Percentiles rank a stretch among this genome's conserved stretches.
These are phyloP conservation scores for Nixonia krombeini DNA, from an alignment of 1,140 invertebrate species.

Conservation along the genomic window DNA sequence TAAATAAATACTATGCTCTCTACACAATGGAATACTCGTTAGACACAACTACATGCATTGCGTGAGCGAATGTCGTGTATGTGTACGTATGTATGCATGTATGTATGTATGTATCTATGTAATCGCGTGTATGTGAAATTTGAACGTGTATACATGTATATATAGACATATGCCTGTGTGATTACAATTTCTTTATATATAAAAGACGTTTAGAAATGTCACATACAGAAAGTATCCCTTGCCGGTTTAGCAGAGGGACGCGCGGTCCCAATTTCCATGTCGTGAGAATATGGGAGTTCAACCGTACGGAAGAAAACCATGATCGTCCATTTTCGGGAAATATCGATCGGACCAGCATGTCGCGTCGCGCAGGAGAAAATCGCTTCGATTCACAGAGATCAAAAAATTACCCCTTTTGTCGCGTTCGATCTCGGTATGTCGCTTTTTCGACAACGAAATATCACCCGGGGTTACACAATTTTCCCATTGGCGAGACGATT, in stretches of 20 bases:
- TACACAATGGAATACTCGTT: conserved; percentile 64
- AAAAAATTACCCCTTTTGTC: too few species aligned
- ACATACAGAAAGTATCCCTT: conserved; percentile 25
- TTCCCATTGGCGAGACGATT: too few species aligned
- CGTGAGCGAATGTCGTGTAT: conserved; percentile 23
- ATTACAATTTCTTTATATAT: conserved; percentile 38
- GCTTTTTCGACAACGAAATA: too few species aligned
- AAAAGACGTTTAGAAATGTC: conserved; percentile 41
- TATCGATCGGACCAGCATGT: too few species aligned
- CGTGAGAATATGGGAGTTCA: too few species aligned
- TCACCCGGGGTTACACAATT: too few species aligned
- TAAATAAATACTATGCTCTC: conserved; percentile 66
- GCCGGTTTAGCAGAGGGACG: conserved; percentile 21
- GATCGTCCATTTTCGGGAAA: too few species aligned
- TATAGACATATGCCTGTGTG: conserved; percentile 37
- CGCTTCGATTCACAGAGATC: conserved; percentile 2
- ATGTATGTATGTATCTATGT: neutral
- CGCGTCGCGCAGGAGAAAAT: too few species aligned
- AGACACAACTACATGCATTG: conserved; percentile 45
- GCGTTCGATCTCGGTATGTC: too few species aligned
- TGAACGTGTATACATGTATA: conserved; percentile 7
- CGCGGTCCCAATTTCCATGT: conserved; percentile 33
- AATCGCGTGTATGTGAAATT: neutral
- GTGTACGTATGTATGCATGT: neutral
- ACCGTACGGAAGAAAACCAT: conserved; percentile 22